Evolutionary conservation across 2,113 vertebrate species (phyloP), one percentile per base, ranked within the genome.

Genomic region (Sceloporus tristichus): DNA sequence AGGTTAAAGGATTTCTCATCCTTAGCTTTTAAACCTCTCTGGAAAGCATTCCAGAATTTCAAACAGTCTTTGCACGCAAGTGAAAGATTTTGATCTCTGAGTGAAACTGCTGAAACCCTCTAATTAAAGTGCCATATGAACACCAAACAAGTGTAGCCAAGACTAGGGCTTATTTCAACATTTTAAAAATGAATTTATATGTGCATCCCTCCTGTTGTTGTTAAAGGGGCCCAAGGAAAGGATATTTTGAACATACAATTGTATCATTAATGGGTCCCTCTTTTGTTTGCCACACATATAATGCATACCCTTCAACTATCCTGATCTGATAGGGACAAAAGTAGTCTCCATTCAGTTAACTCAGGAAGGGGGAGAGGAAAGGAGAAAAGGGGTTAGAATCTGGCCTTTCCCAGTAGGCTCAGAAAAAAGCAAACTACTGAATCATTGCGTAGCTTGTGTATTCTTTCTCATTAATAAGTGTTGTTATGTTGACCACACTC

Each of bases 11-110:
- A 91, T 34, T 93, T 85, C 90, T 78, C 77, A 91, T 85, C 77
- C 10, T 29, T 79, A 85, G 66, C 42, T 71, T 94, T 84, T 85
- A 88, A 91, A 40, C 4, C 13, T 85, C 65, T 82, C 68, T 48
- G 68, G 82, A 92, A 93, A 92, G 54, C 40, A 86, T 90, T 91
- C 84, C 82, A 42, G 90, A 93, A 78, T 90, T 65, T 92, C 91
- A 90, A 93, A 79, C 18, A 91, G 89, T 71, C 70, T 79, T 87
- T 13, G 74, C 73, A 91, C 73, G 54, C 40, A 91, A 92, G 0
- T 82, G 81, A 78, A 93, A 91, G 74, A 94, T 89, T 91, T 5
- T 85, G 80, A 87, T 84, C 76, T 86, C 85, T 54, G 82, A 0
- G 0, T 68, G 38, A 93, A 95, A 66, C 42, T 77, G 85, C 73